Base-by-base conservation (phyloP, 2,888 invertebrate genomes). In the Empis livida region DNA sequence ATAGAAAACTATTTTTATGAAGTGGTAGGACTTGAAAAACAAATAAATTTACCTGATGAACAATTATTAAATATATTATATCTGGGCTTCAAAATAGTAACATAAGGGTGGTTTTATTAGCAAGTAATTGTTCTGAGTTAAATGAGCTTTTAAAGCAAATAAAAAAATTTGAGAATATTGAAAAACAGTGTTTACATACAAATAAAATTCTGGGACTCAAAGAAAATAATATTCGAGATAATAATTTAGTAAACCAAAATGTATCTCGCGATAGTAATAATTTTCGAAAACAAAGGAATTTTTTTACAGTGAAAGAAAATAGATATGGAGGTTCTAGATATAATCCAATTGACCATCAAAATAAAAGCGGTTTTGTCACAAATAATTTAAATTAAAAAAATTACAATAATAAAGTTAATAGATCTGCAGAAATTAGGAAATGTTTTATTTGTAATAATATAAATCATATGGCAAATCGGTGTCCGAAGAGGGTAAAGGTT, bases 151-250 rank as follows among this genome's bases (percentile, higher is more conserved):
- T 44, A 1, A n/a, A 30, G 9, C 20, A 23, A 44, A 44, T 44
- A 15, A 44, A 44, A 23, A 17, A 35, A n/a, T 37, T 44, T 17
- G 44, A 44, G 20, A 32, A 37, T 27, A 44, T 44, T 6, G 13
- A 35, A 16, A 32, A 32, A 9, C 44, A 44, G 11, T 14, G 5
- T 10, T 11, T 10, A 39, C n/a, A 39, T 39, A 9, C 5, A 32
- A 32, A 32, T 32, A 32, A 32, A 32, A 10, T 32, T 32, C 9
- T 32, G 4, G 32, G 32, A 5, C 10, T 13, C 9, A 32, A 32
- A 13, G 13, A 32, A 8, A 20, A 20, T 20, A 20, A 20, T 20
- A 20, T 20, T 5, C 20, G 20, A 20, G 20, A 5, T 20, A 20
- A 5, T 20, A 20, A 20, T 20, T 20, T 20, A 5, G 20, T 20